Evolutionary conservation across 2,888 invertebrate species (phyloP), one percentile per base, ranked within the genome.

Genomic region (Saturnia japonica): DNA sequence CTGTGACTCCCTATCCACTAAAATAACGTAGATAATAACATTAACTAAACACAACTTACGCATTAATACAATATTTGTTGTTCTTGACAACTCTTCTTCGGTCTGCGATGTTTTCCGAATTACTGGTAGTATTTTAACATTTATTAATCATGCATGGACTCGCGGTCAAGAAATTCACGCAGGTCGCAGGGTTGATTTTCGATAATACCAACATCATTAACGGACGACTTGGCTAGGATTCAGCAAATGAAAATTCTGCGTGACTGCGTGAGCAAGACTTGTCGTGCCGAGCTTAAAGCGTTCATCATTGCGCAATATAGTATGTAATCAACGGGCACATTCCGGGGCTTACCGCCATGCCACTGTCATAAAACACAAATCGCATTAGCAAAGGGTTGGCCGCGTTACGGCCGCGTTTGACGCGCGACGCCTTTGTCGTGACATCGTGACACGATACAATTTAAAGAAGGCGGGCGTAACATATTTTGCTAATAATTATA

Each of bases 341-440:
- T 82, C 78, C 77, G 71, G 74, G 76, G 77, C 75, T 78, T 77
- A 75, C 75, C 70, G 72, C 73, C 71, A 76, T 70, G 72, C 73
- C 71, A 76, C 74, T 80, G 82, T 85, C 90, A 86, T 92, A 91
- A 92, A 92, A 87, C 89, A 85, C 85, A 86, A 89, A 88, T 88
- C 90, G 88, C 90, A 88, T 90, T 90, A 91, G 87, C 85, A 89
- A 91, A 91, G 90, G 91, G 89, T 89, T 91, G 86, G 81, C 84
- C 78, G 79, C 78, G 76, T 80, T 81, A 82, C 83, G 78, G 80
- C 73, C 77, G 76, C 78, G 83, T 85, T 85, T 85, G 87, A 86
- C 83, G 85, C 81, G 82, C 75, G 76, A 72, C 78, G 77, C 79
- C 78, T 80, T 76, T 77, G 81, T 76, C 78, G 79, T 81, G 77